Evolutionary conservation across 2,113 vertebrate species (phyloP), one percentile per base, ranked within the genome.

Genomic region (Ranitomeya imitator): DNA sequence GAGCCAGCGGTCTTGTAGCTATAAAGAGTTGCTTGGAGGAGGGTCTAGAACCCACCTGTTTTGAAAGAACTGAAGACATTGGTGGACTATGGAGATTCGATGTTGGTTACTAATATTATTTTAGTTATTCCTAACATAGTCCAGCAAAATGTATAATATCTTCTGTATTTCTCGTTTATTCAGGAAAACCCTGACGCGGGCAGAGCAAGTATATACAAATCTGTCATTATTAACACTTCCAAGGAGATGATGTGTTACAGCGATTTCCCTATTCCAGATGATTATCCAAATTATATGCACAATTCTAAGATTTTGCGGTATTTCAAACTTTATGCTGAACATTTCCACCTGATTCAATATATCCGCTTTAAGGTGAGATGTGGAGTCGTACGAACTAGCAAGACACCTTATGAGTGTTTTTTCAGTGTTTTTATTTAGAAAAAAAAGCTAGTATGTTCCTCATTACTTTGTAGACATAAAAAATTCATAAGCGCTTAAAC

Each of bases 191-290:
- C 57, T 0, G 93, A 93, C 11, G 57, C 89, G 0, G 89, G 91
- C 3, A 94, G 92, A 69, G 61, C 94, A 89, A 95, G 92, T 0
- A 94, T 97, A 85, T 99, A 99, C 89, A 95, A 82, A 74, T 97
- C 97, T 0, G 77, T 98, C 88, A 93, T 97, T 78, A 94, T 91
- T 85, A 99, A 99, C 90, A 95, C 96, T 79, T 97, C 96, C 76
- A 99, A 99, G 91, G 98, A 98, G 92, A 97, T 98, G 95, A 97
- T 96, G 92, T 96, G 96, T 91, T 99, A 95, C 91, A 99, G 97
- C 0, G 96, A 99, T 88, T 99, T 97, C 79, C 97, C 98, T 54
- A 96, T 94, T 92, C 97, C 94, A 0, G 95, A 95, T 23, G 90
- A 96, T 85, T 98, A 93, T 89, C 97, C 98, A 78, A 97, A 92